These are phyloP conservation scores for Brotula barbata DNA, from an alignment of 2,797 vertebrate genomes.

Conservation along the genomic window DNA sequence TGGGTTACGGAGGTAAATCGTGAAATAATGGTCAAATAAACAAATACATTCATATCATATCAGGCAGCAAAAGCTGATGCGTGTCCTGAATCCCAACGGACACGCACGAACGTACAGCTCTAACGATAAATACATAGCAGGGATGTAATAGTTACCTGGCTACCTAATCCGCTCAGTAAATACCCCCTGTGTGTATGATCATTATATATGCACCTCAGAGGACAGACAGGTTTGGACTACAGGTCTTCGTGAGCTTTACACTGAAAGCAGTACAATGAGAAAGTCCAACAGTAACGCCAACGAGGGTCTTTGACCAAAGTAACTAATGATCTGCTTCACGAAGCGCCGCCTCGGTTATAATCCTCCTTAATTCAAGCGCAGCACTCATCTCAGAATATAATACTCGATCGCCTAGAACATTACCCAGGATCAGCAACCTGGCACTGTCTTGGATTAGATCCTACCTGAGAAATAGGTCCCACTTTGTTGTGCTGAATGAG, in stretches of 20 bases:
- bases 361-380: no score
- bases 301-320: no score
- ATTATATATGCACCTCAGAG: not conserved
- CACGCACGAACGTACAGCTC: not conserved
- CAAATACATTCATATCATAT: not conserved
- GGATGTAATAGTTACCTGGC: not conserved
- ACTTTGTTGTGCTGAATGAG: no score
- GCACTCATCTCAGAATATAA: no score
- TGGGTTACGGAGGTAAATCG: not conserved
- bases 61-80: not conserved
- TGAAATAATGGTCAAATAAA: constrained; percentile 1
- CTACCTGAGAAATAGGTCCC: no score
- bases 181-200: constrained; percentile 4
- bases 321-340: no score
- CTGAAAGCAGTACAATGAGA: not conserved
- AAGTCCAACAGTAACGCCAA: no score
- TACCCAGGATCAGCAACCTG: no score
- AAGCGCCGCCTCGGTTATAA: no score
- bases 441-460: no score
- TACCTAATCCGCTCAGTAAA: constrained; percentile 12
- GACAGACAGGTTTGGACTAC: constrained; percentile 5
- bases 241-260: not conserved
- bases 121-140: constrained; percentile 15
- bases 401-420: no score
- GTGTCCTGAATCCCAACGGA: not conserved